These are phyloP conservation scores for Campoplex nolae DNA, from an alignment of 2,888 invertebrate species.

Conservation along the genomic window DNA sequence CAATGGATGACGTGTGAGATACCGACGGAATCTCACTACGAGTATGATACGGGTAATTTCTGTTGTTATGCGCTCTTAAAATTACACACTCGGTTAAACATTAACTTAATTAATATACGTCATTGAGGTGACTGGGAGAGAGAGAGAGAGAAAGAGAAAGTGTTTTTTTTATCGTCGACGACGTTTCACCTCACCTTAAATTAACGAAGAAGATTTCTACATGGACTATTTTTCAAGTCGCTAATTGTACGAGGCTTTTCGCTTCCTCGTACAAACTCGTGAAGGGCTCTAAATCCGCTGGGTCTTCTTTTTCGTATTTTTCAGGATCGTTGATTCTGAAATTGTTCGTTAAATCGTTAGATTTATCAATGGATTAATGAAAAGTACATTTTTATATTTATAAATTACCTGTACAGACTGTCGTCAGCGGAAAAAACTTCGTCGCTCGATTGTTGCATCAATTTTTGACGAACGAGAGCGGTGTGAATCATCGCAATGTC, in stretches of 20 bases:
- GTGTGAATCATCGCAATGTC: constrained; percentile 81
- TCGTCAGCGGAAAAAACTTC: constrained; percentile 77
- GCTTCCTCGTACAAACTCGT: constrained; percentile 86
- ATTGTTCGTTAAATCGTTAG: constrained; percentile 31
- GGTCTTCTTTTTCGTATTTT: constrained; percentile 80
- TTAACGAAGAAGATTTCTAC: constrained; percentile 20
- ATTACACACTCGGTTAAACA: not conserved
- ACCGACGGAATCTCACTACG: constrained; percentile 40
- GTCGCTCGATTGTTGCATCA: constrained; percentile 74
- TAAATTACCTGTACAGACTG: constrained; percentile 78
- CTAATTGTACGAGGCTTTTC: constrained; percentile 85
- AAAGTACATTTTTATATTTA: not conserved
- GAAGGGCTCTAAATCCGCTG: constrained; percentile 82
- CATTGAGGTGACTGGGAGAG: not conserved
- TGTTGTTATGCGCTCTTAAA: not conserved
- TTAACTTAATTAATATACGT: constrained; percentile 10
- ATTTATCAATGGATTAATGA: not conserved
- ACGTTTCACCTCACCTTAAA: constrained; percentile 8
- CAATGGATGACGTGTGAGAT: constrained; percentile 15
- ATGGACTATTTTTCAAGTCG: constrained; percentile 68
- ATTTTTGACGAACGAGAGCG: constrained; percentile 76
- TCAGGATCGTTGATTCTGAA: constrained; percentile 78
- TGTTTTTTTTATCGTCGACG: not conserved
- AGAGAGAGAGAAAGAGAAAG: not conserved
- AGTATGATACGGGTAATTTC: not conserved